Evolutionary conservation across 2,797 vertebrate genomes (phyloP).

Genomic region (Chrysocyon brachyurus): DNA sequence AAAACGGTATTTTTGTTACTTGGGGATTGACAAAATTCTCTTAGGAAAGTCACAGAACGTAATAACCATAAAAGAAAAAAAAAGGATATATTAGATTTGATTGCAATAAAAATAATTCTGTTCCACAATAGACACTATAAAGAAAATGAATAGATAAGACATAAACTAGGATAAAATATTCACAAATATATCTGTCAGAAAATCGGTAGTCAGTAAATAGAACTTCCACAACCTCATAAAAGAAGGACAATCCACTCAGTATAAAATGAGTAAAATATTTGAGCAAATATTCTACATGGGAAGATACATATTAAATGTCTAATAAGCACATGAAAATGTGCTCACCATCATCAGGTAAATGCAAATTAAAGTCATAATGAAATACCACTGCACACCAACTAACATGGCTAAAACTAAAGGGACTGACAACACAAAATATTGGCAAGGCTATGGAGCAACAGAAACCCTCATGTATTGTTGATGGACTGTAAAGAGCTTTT

Average conservation of each 20-base stretch:
- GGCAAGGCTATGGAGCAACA: not conserved
- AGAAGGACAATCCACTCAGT: not conserved
- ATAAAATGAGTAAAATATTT: constrained; percentile 36
- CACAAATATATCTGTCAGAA: not conserved
- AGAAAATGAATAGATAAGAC: constrained; percentile 10
- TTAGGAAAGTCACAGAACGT: not conserved
- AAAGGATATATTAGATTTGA: not conserved
- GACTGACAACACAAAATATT: not conserved
- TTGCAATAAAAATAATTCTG: not conserved
- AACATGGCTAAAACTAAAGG: not conserved
- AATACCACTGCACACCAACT: not conserved
- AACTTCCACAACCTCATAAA: not conserved
- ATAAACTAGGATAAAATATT: constrained; percentile 1
- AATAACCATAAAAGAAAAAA: not conserved
- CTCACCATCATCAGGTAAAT: not conserved
- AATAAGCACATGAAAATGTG: not conserved
- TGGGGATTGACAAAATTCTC: not conserved
- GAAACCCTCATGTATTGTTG: not conserved
- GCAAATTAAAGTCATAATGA: not conserved
- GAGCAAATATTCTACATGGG: constrained; percentile 10
- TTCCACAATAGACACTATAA: not conserved
- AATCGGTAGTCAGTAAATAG: not conserved
- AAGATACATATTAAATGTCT: not conserved
- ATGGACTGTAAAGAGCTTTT: not conserved
- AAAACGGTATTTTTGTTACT: not conserved